Evolutionary conservation across 2,888 invertebrate genomes (phyloP).

Genomic region (Tiphia femorata): DNA sequence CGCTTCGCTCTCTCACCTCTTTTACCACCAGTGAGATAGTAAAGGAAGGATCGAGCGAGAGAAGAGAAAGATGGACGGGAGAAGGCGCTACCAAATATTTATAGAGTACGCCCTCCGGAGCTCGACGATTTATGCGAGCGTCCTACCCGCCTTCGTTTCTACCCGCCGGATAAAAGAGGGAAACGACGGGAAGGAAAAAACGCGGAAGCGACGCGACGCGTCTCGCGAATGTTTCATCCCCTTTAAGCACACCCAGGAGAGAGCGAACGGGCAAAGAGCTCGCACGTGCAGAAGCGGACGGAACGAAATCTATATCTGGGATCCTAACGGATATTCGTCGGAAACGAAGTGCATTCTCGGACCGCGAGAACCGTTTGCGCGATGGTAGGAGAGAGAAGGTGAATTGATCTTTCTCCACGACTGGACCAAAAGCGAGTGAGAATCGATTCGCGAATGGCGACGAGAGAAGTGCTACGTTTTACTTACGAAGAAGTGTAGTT

Average conservation of each 20-base stretch:
- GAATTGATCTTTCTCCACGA: too few species aligned
- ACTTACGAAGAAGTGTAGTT: too few species aligned
- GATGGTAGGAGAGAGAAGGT: too few species aligned
- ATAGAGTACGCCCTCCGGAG: conserved; percentile 38
- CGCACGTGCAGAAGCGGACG: too few species aligned
- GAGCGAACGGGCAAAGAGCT: conserved; percentile 9
- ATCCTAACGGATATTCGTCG: too few species aligned
- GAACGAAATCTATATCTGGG: too few species aligned
- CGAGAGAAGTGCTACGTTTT: too few species aligned
- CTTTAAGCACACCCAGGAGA: conserved; percentile 30
- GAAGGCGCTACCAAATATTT: conserved; percentile 39
- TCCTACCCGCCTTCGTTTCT: conserved; percentile 13
- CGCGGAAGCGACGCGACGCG: conserved; percentile 7
- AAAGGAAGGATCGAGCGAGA: conserved; percentile 1
- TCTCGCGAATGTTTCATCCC: conserved; percentile 22
- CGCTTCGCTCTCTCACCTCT: background rate
- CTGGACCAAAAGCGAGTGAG: too few species aligned
- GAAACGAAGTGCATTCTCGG: too few species aligned
- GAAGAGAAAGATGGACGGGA: conserved; percentile 28
- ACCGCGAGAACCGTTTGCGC: too few species aligned
- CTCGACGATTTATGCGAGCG: conserved; percentile 32
- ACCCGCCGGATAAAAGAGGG: too few species aligned
- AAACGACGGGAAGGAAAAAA: conserved; percentile 21
- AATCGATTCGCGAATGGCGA: too few species aligned
- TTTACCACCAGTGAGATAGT: background rate